These are phyloP conservation scores for Cephalopachus bancanus DNA, from an alignment of 2,797 vertebrate genomes.

Conservation along the genomic window DNA sequence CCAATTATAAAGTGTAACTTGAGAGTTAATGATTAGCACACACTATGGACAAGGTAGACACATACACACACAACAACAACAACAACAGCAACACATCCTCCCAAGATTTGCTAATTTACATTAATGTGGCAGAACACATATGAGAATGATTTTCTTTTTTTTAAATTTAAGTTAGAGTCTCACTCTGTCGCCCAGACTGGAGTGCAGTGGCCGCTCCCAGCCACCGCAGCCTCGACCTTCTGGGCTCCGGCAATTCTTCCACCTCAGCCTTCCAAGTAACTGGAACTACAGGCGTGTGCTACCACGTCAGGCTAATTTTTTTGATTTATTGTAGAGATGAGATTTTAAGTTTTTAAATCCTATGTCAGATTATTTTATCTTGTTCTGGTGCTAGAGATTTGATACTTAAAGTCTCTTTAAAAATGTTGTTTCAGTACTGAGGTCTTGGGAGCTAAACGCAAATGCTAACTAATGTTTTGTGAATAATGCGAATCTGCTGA, in stretches of 20 bases:
- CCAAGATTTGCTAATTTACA: conserved; percentile 26
- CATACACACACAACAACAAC: not conserved
- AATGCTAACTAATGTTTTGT: not conserved
- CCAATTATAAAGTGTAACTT: conserved; percentile 70
- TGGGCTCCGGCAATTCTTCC: too few species aligned
- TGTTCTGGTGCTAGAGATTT: not conserved
- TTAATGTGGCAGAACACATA: not conserved
- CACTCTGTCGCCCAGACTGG: too few species aligned
- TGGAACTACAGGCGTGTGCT: too few species aligned
- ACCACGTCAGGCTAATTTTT: too few species aligned
- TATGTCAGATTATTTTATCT: not conserved
- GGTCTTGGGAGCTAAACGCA: not conserved
- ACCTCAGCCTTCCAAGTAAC: too few species aligned
- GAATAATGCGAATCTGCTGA: not conserved
- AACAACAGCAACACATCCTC: too few species aligned
- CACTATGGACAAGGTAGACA: not conserved
- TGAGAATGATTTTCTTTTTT: not conserved
- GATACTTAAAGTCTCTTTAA: not conserved
- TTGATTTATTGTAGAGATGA: too few species aligned
- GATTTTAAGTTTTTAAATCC: not conserved
- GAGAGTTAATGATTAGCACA: conserved; percentile 21
- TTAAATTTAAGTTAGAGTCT: too few species aligned
- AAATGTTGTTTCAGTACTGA: not conserved
- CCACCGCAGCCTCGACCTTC: too few species aligned
- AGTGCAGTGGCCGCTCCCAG: too few species aligned